Percentiles rank a stretch among this genome's conserved stretches.
Evolutionary conservation across 2,888 invertebrate species (phyloP).

Genomic region (Cloeon dipterum): DNA sequence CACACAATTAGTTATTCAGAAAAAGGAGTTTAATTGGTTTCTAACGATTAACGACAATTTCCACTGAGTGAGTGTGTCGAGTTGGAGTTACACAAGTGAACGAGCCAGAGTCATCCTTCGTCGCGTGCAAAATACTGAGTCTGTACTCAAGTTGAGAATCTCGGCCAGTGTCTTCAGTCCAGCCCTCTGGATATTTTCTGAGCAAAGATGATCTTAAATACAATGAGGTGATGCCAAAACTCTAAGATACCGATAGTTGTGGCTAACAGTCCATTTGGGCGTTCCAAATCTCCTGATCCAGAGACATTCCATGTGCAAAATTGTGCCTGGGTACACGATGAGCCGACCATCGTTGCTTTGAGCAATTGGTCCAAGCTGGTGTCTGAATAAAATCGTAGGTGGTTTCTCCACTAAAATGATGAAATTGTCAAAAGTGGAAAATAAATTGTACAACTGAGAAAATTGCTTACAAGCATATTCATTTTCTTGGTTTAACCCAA

Average conservation of each 20-base stretch:
- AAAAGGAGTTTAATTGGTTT: not conserved
- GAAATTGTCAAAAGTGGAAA: too few species aligned
- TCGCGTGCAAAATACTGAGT: slow-evolving; percentile 56
- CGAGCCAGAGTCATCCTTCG: slow-evolving; percentile 59
- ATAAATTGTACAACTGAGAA: not conserved
- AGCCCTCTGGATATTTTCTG: slow-evolving; percentile 52
- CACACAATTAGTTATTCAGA: too few species aligned
- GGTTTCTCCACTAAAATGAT: slow-evolving; percentile 48
- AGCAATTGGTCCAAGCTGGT: slow-evolving; percentile 61
- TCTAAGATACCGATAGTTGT: slow-evolving; percentile 31
- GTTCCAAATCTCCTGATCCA: slow-evolving; percentile 71
- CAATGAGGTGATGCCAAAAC: not conserved
- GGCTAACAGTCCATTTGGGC: slow-evolving; percentile 62
- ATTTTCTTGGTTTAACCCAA: slow-evolving; percentile 63
- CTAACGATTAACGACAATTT: slow-evolving; percentile 53
- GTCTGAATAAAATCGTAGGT: slow-evolving; percentile 61
- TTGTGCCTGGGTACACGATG: slow-evolving; percentile 65
- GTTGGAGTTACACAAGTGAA: slow-evolving; percentile 73
- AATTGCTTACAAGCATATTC: slow-evolving; percentile 52
- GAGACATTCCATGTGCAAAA: slow-evolving; percentile 68
- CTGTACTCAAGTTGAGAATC: slow-evolving; percentile 60
- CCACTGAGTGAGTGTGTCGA: slow-evolving; percentile 54
- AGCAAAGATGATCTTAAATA: slow-evolving; percentile 4
- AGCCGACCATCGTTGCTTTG: slow-evolving; percentile 69
- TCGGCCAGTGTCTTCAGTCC: slow-evolving; percentile 58